Evolutionary conservation across 2,797 vertebrate species (phyloP).

Genomic region (Tangara arthus): DNA sequence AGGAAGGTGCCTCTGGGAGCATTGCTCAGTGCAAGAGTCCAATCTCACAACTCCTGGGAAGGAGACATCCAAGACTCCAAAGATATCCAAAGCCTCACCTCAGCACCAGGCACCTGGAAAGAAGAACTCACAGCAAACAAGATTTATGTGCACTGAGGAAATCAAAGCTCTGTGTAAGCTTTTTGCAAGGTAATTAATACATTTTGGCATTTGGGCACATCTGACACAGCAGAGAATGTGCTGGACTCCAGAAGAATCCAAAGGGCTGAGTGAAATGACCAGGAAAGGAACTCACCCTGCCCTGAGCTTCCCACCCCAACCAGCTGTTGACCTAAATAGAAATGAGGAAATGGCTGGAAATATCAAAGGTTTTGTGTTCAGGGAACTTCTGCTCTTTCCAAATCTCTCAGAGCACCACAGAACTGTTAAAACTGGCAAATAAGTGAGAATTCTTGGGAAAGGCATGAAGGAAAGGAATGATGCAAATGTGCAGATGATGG

Average conservation of each 20-base stretch:
- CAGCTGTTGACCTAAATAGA: conserved; percentile 27
- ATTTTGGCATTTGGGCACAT: neutral
- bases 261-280: neutral
- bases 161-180: neutral
- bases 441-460: neutral
- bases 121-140: neutral
- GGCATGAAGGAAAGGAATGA: neutral
- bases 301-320: neutral
- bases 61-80: neutral
- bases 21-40: neutral
- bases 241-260: neutral
- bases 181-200: neutral
- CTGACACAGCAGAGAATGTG: neutral
- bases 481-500: neutral
- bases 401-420: neutral
- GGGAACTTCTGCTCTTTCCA: conserved; percentile 5
- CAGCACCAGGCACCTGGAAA: neutral
- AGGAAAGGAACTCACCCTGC: neutral
- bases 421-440: neutral
- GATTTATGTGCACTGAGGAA: neutral
- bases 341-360: neutral
- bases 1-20: neutral
- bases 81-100: neutral
- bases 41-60: neutral
- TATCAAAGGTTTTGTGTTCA: neutral